phyloP scores from a whole-genome alignment of 2,113 vertebrate genomes.

The Ahaetulla prasina region DNA sequence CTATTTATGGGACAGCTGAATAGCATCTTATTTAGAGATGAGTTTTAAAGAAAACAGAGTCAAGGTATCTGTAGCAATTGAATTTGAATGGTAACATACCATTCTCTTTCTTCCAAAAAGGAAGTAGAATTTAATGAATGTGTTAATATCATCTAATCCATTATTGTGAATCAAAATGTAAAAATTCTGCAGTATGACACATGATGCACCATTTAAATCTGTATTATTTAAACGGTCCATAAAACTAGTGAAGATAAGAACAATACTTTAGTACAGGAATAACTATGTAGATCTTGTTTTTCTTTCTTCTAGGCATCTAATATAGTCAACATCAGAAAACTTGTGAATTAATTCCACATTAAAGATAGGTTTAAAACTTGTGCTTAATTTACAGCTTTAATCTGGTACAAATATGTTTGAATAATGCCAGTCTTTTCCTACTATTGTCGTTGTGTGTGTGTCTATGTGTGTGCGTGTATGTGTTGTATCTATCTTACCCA shows the following conservation, averaged over 20 bases:
- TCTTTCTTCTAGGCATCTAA: not conserved
- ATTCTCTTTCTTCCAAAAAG: slow-evolving; percentile 29
- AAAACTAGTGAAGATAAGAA: slow-evolving; percentile 35
- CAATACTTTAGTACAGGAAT: slow-evolving; percentile 3
- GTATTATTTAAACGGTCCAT: slow-evolving; percentile 51
- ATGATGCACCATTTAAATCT: slow-evolving; percentile 50
- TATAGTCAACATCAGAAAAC: not conserved
- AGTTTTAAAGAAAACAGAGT: slow-evolving; percentile 37
- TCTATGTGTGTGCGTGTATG: not conserved
- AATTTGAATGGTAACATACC: slow-evolving; percentile 37
- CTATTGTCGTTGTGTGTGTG: not conserved
- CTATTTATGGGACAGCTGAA: slow-evolving; percentile 54
- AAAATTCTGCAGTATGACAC: slow-evolving; percentile 53
- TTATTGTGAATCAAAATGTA: slow-evolving; percentile 9
- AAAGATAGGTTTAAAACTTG: not conserved
- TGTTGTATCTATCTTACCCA: not conserved
- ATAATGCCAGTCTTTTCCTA: not conserved
- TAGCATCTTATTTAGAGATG: slow-evolving; percentile 39
- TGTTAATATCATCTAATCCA: slow-evolving; percentile 41
- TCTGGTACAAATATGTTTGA: not conserved
- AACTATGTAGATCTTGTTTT: not conserved
- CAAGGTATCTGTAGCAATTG: slow-evolving; percentile 31
- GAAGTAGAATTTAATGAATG: slow-evolving; percentile 24
- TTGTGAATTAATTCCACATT: not conserved
- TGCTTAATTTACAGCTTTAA: not conserved